Evolutionary conservation across 2,888 invertebrate genomes (phyloP), one percentile per base, ranked within the genome.

Genomic region (Noctua fimbriata): DNA sequence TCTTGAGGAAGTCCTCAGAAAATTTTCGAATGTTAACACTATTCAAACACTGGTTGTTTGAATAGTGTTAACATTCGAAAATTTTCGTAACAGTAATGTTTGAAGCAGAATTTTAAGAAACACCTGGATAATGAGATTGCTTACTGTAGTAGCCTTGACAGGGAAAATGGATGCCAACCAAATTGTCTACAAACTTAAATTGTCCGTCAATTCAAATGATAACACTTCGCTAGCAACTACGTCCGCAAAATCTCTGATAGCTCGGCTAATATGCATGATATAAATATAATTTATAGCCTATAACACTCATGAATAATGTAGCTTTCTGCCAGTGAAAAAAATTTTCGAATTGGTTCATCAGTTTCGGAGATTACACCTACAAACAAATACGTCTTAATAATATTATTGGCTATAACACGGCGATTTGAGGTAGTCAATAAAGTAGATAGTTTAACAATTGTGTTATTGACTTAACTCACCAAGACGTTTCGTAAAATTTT

Each of bases 1-100:
- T 75, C 67, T 69, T 16, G 6, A 41, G 10, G 49, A 73, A 44
- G n/a, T 75, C 66, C 69, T 60, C n/a, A 12, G 63, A 47, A 47
- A n/a, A n/a, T n/a, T n/a, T n/a, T n/a, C n/a, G n/a, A n/a, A n/a
- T n/a, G n/a, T n/a, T n/a, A n/a, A n/a, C n/a, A n/a, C n/a, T n/a
- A n/a, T n/a, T n/a, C n/a, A n/a, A n/a, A n/a, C n/a, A n/a, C n/a
- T n/a, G n/a, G n/a, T n/a, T n/a, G 24, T 70, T 79, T 63, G 36
- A 65, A 52, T 41, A 28, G 24, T 49, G 36, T 58, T n/a, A 28
- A 66, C 28, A 10, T 49, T 58, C 18, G 2, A 10, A 70, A 7
- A 73, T 36, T 6, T 65, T 44, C 5, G 41, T 49, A 10, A 36
- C 44, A n/a, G 12, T 47, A 21, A 49, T n/a, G n/a, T 44, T 55